Evolutionary conservation across 2,888 invertebrate species (phyloP).

Genomic region (Tenthredo mesomela): DNA sequence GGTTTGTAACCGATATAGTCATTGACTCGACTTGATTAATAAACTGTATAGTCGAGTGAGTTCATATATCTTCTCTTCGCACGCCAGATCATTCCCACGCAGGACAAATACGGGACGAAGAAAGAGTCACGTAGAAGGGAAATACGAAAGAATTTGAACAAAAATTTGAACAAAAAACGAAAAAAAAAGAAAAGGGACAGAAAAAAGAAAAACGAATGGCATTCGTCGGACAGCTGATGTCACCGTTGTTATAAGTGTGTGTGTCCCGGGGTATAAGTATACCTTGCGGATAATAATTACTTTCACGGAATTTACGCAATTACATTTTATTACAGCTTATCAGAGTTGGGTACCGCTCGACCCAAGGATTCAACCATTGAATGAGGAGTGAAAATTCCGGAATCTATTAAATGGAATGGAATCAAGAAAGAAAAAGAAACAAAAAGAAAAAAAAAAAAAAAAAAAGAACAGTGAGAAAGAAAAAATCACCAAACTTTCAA

Average conservation of each 20-base stretch:
- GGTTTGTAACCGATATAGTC: constrained; percentile 11
- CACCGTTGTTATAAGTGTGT: neutral
- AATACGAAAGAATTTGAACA: neutral
- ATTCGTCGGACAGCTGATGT: constrained; percentile 16
- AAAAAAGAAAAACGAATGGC: neutral
- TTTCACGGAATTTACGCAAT: constrained; percentile 35
- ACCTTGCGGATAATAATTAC: constrained; percentile 31
- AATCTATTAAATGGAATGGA: neutral
- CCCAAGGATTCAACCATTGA: neutral
- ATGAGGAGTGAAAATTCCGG: neutral
- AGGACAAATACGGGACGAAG: neutral
- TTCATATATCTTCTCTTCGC: constrained; percentile 20
- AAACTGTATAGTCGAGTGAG: constrained; percentile 21
- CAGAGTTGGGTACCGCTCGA: neutral
- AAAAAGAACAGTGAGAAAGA: no score
- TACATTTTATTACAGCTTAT: constrained; percentile 30
- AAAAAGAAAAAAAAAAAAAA: neutral
- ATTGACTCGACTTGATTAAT: constrained; percentile 32
- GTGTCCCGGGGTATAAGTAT: neutral
- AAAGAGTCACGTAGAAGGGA: neutral
- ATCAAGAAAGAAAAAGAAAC: neutral
- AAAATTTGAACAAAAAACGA: neutral
- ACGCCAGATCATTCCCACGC: neutral
- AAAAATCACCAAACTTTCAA: neutral
- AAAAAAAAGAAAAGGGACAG: neutral